These are phyloP conservation scores for Adelphocoris suturalis DNA, from an alignment of 2,888 invertebrate species.

Conservation along the genomic window DNA sequence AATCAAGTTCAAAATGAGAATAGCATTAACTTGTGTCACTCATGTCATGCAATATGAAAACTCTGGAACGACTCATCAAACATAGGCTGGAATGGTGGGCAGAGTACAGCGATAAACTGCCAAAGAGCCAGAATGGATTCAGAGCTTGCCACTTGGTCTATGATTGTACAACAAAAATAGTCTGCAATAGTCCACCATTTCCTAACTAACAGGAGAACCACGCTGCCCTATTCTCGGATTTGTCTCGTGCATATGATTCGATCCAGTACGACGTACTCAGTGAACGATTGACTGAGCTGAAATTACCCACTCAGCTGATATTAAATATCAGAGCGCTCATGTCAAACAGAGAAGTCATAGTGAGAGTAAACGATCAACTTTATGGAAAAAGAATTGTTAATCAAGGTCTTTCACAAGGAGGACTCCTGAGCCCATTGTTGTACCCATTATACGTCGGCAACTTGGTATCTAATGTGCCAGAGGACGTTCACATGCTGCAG, in stretches of 20 bases:
- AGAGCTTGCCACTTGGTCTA: neutral
- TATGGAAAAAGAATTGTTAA: neutral
- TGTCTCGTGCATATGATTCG: neutral
- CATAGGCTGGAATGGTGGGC: neutral
- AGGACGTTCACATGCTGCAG: neutral
- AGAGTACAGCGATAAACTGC: neutral
- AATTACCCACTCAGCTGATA: neutral
- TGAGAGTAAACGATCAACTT: neutral
- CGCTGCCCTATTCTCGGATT: neutral
- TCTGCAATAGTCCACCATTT: neutral
- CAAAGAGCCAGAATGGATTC: constrained; percentile 18
- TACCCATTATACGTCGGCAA: neutral
- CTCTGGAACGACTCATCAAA: neutral
- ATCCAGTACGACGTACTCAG: neutral
- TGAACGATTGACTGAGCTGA: neutral
- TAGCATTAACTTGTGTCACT: neutral
- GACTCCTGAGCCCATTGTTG: neutral
- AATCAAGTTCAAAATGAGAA: neutral
- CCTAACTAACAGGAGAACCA: neutral
- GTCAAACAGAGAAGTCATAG: neutral
- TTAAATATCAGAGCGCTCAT: neutral
- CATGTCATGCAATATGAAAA: neutral
- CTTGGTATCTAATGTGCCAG: neutral
- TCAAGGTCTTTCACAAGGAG: neutral
- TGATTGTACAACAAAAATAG: neutral